A percentile compares a stretch with the other conserved stretches of the same genome.
Conservation (phyloP, 2,888 invertebrate species). For the Meganola albula region DNA sequence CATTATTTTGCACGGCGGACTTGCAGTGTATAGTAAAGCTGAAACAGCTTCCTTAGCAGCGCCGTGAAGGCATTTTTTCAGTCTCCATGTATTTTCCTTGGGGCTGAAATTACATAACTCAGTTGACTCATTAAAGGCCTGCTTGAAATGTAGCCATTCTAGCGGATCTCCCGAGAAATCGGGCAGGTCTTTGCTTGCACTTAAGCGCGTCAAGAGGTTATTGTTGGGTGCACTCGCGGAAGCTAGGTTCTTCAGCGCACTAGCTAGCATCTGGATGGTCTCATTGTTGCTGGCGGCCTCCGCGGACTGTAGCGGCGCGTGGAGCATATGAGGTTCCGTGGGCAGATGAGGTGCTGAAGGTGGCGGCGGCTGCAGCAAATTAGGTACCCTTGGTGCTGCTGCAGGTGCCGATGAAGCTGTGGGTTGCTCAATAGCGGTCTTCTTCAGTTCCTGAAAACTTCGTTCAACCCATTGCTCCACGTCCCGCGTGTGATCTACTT, state of each 20-base stretch:
- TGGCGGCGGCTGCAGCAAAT: too few species aligned
- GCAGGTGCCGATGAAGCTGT: too few species aligned
- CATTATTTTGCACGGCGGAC: neutral
- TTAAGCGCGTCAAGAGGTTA: conserved; percentile 4
- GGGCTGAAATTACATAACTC: conserved; percentile 4
- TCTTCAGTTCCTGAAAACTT: too few species aligned
- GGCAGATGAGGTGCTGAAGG: too few species aligned
- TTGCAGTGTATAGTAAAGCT: conserved; percentile 1
- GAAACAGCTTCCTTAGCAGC: conserved; percentile 2
- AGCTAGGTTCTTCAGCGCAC: conserved; percentile 4
- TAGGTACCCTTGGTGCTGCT: too few species aligned
- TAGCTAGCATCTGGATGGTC: conserved; percentile 5
- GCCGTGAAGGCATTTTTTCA: neutral
- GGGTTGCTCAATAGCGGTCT: too few species aligned
- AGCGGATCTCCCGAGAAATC: conserved; percentile 1
- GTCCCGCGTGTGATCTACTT: too few species aligned
- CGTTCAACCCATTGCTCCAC: too few species aligned
- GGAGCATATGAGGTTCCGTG: too few species aligned
- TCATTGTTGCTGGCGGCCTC: conserved; percentile 9
- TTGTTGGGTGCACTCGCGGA: conserved; percentile 3
- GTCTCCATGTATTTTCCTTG: conserved; percentile 4
- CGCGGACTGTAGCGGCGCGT: too few species aligned
- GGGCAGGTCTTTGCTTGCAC: conserved; percentile 3
- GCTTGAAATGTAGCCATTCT: conserved; percentile 4
- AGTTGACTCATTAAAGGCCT: conserved; percentile 4